A percentile compares a stretch with the other conserved stretches of the same genome.
phyloP scores from a whole-genome alignment of 2,797 vertebrate genomes.

The Ambastaia sidthimunki region DNA sequence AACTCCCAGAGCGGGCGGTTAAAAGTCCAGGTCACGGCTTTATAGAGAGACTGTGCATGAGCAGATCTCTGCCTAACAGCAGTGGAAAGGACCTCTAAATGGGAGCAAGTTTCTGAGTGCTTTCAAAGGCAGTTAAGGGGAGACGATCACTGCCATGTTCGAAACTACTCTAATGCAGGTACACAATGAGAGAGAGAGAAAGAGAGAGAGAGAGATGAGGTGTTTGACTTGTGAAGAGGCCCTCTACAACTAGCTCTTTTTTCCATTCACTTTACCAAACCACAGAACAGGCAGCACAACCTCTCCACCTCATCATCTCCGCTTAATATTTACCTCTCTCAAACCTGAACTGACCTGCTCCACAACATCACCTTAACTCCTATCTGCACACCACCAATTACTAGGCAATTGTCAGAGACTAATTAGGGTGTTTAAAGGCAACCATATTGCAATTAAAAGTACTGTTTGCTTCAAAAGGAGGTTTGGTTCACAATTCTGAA shows the following conservation, averaged over 20 bases:
- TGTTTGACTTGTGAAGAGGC: constrained; percentile 66
- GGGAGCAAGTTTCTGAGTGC: constrained; percentile 72
- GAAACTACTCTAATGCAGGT: constrained; percentile 67
- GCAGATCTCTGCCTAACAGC: constrained; percentile 69
- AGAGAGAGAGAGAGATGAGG: constrained; percentile 63
- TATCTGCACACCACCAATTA: constrained; percentile 19
- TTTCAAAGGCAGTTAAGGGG: constrained; percentile 69
- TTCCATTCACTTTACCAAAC: constrained; percentile 39
- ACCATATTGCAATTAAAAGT: neutral
- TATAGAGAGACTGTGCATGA: constrained; percentile 73
- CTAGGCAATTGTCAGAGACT: neutral
- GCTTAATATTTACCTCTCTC: constrained; percentile 35
- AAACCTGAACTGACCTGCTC: neutral
- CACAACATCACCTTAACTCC: neutral
- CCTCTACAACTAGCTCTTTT: constrained; percentile 61
- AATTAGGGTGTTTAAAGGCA: neutral
- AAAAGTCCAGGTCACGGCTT: constrained; percentile 80
- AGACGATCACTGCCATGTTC: constrained; percentile 69
- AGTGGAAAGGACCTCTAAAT: constrained; percentile 74
- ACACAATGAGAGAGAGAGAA: constrained; percentile 41
- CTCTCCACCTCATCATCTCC: constrained; percentile 33
- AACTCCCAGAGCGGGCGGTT: constrained; percentile 71
- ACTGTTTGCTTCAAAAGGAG: neutral
- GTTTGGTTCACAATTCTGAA: neutral
- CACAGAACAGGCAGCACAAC: constrained; percentile 16